phyloP scores from a whole-genome alignment of 2,888 invertebrate genomes.

The Bombylius discolor region DNA sequence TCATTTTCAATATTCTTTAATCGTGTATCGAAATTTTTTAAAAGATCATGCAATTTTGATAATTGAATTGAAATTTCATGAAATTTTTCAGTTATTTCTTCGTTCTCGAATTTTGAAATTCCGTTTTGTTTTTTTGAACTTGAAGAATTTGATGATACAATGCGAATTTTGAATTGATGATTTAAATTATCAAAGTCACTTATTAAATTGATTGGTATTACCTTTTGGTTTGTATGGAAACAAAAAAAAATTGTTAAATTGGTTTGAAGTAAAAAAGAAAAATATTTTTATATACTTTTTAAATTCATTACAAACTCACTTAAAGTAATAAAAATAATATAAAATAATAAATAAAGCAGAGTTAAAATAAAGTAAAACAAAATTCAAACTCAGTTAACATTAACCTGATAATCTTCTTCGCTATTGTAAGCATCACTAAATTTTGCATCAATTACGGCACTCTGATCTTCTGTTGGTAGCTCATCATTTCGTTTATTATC shows the following conservation, averaged over 20 bases:
- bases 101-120: too few species aligned
- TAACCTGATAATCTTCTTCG: slow-evolving; percentile 9
- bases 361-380: too few species aligned
- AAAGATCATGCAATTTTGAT: background rate
- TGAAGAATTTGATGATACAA: too few species aligned
- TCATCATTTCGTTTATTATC: slow-evolving; percentile 13
- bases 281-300: background rate
- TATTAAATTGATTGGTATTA: background rate
- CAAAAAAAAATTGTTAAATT: background rate
- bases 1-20: background rate
- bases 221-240: background rate
- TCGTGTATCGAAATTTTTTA: background rate
- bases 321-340: background rate
- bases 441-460: slow-evolving; percentile 30
- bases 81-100: background rate
- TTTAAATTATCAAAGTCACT: background rate
- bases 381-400: background rate
- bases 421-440: slow-evolving; percentile 23
- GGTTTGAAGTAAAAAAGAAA: background rate
- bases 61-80: background rate
- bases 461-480: slow-evolving; percentile 16
- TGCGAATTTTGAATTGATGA: too few species aligned
- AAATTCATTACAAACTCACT: background rate
- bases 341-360: background rate
- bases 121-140: too few species aligned